These are phyloP conservation scores for Chaetodon auriga DNA, from an alignment of 2,113 vertebrate species.

Conservation along the genomic window DNA sequence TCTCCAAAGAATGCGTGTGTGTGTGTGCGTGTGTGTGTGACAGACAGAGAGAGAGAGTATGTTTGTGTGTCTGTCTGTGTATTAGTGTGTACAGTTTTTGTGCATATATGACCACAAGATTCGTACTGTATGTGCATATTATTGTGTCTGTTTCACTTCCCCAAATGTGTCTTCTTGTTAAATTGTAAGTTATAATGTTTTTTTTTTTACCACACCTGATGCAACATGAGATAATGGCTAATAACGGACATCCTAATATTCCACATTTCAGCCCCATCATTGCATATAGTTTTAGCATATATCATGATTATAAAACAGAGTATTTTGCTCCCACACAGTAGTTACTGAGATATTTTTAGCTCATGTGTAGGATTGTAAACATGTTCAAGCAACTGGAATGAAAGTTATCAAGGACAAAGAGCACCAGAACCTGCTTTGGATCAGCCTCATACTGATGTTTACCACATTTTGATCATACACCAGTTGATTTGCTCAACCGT, in stretches of 20 bases:
- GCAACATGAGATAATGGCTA: background rate
- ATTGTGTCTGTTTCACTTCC: slow-evolving; percentile 2
- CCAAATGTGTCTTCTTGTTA: background rate
- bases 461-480: slow-evolving; percentile 4
- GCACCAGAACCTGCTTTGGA: background rate
- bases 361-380: background rate
- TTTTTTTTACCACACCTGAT: background rate
- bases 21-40: slow-evolving; percentile 7
- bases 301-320: background rate
- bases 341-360: background rate
- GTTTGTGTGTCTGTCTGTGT: slow-evolving; percentile 26
- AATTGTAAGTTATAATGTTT: slow-evolving; percentile 46
- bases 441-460: background rate
- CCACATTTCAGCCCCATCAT: background rate
- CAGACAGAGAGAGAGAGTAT: background rate
- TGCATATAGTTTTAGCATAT: background rate
- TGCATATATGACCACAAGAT: slow-evolving; percentile 40
- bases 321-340: background rate
- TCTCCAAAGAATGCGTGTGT: slow-evolving; percentile 39
- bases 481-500: slow-evolving; percentile 10
- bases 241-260: background rate
- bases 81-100: slow-evolving; percentile 50
- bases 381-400: background rate
- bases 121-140: slow-evolving; percentile 64
- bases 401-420: too few relatives aligned